Percentiles rank a stretch among this genome's conserved stretches.
Evolutionary conservation across 2,797 vertebrate species (phyloP).

Genomic region (Tadarida brasiliensis): DNA sequence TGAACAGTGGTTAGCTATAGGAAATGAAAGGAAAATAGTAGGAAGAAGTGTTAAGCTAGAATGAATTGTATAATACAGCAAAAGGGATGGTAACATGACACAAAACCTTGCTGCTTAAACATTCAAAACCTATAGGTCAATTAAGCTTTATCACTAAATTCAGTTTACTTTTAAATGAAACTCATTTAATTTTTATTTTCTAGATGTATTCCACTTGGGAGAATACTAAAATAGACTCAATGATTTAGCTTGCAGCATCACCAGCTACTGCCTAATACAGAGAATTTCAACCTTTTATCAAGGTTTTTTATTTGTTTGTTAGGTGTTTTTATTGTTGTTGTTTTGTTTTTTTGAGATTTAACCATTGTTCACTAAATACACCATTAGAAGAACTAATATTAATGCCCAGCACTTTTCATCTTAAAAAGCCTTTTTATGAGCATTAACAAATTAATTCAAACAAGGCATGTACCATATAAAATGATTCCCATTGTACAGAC

Average conservation of each 20-base stretch:
- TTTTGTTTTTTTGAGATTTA: slow-evolving; percentile 47
- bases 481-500: slow-evolving; percentile 53
- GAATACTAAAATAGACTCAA: slow-evolving; percentile 52
- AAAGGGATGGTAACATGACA: slow-evolving; percentile 1
- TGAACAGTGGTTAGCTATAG: neutral
- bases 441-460: slow-evolving; percentile 60
- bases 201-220: slow-evolving; percentile 47
- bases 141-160: slow-evolving; percentile 48
- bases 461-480: slow-evolving; percentile 3
- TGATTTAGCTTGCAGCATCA: slow-evolving; percentile 48
- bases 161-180: slow-evolving; percentile 59
- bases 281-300: slow-evolving; percentile 52
- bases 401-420: slow-evolving; percentile 48
- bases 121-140: slow-evolving; percentile 59
- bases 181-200: slow-evolving; percentile 70
- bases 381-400: slow-evolving; percentile 37
- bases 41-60: neutral
- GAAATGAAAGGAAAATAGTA: slow-evolving; percentile 32
- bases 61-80: slow-evolving; percentile 20
- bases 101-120: slow-evolving; percentile 2
- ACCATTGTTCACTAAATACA: slow-evolving; percentile 2
- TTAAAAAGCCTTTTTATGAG: slow-evolving; percentile 49
- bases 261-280: slow-evolving; percentile 29
- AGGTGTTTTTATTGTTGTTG: neutral
- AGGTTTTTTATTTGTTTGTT: neutral